Base-by-base conservation (phyloP, 2,797 vertebrate species). In the Psittacula echo region DNA sequence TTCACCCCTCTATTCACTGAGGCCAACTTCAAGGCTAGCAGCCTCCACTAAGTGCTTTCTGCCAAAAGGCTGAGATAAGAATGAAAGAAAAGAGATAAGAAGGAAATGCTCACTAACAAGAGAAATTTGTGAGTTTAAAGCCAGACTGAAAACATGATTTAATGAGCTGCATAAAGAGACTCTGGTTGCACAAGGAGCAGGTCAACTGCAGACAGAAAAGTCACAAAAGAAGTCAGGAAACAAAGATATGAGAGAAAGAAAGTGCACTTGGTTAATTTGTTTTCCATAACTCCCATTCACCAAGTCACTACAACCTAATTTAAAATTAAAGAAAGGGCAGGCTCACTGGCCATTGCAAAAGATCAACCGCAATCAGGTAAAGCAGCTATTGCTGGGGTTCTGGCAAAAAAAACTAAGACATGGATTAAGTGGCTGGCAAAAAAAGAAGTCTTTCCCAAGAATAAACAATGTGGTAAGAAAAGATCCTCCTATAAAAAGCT, bases 71-170 rank as follows among this genome's bases (percentile, higher is more conserved):
- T 56, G 45, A 94, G 73, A 88, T 62, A 96, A 91, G 80, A 93
- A 81, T 81, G 79, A 94, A 92, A 94, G 66, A 34, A 84, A 79
- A 34, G 37, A 82, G 60, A 85, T 88, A 92, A 92, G 79, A 81
- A 81, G 60, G 58, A 95, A 94, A 87, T 30, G 4, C 37, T 76
- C 56, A 64, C 50, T 78, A 74, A 76, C 39, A 62, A 84, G 37
- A 82, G 21, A 19, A 73, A 50, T 67, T 91, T 66, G 47, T 68
- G 54, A 81, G 41, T 73, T 56, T 76, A 79, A 93, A 93, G 29
- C 56, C 47, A 71, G 76, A 73, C 19, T 41, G 61, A 93, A 89
- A 86, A 42, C 50, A 37, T 45, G 13, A 81, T 78, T 94, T 88
- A 91, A 87, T 53, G 71, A 93, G 34, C 27, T 17, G 39, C 78